These are phyloP conservation scores for Tangara arthus DNA, from an alignment of 2,797 vertebrate species.

Conservation along the genomic window DNA sequence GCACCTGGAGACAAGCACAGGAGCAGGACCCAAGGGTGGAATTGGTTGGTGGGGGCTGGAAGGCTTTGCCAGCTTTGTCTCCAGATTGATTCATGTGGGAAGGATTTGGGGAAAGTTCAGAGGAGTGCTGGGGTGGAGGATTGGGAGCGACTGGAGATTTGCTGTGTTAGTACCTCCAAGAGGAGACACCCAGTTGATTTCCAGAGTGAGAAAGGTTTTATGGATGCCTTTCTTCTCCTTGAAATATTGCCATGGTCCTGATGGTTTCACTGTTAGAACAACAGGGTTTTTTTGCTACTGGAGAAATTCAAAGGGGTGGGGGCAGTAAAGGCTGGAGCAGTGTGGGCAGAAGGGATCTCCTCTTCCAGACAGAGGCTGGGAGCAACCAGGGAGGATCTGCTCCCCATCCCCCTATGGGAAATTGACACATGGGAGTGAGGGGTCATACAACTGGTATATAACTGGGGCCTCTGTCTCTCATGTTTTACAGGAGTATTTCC, in stretches of 20 bases:
- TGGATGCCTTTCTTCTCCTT: background rate
- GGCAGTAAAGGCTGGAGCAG: background rate
- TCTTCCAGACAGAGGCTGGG: background rate
- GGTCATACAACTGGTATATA: background rate
- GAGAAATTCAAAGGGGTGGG: background rate
- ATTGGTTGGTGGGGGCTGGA: background rate
- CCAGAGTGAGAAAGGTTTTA: background rate
- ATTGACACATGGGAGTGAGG: rapidly evolving
- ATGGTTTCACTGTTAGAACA: background rate
- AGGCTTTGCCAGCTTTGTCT: slow-evolving; percentile 38
- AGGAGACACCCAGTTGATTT: slow-evolving; percentile 2
- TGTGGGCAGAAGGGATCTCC: background rate
- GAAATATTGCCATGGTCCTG: background rate
- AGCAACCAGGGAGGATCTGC: background rate
- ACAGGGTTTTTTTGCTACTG: background rate
- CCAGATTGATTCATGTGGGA: slow-evolving; percentile 36
- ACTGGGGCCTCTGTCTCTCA: background rate
- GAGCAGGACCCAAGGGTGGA: background rate
- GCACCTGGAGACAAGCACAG: background rate
- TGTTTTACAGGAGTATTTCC: background rate
- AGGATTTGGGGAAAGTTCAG: slow-evolving; percentile 45
- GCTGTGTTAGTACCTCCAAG: background rate
- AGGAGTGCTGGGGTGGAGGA: background rate
- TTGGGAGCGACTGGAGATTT: background rate
- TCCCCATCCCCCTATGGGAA: background rate